Evolutionary conservation across 2,113 vertebrate genomes (phyloP).

Genomic region (Mionectes macconnelli): DNA sequence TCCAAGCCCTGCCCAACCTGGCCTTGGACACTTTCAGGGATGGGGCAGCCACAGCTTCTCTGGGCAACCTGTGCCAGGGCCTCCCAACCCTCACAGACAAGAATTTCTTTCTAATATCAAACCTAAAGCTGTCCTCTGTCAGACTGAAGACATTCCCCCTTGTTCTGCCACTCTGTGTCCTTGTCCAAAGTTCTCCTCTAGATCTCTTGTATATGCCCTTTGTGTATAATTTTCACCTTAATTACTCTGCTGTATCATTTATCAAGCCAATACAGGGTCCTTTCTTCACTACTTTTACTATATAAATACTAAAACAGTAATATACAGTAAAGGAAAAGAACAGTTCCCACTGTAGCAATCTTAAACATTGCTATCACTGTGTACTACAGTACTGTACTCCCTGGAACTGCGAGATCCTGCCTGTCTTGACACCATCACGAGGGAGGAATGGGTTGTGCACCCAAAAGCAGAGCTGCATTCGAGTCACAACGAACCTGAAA

Average conservation of each 20-base stretch:
- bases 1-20: accelerated
- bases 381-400: accelerated
- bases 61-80: accelerated
- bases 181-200: neutral
- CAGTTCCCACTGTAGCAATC: neutral
- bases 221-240: neutral
- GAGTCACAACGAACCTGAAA: neutral
- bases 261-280: neutral
- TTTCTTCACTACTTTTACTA: neutral
- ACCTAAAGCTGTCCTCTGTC: neutral
- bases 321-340: neutral
- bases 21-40: neutral
- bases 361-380: neutral
- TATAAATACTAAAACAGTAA: neutral
- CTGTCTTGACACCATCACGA: neutral
- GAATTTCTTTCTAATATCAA: neutral
- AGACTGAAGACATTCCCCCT: neutral
- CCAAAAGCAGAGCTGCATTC: neutral
- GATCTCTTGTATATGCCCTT: neutral
- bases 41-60: neutral
- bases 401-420: neutral
- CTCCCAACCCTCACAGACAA: accelerated
- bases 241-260: neutral
- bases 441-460: neutral
- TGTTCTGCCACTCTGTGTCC: neutral